Evolutionary conservation across 2,113 vertebrate genomes (phyloP), one percentile per base, ranked within the genome.

Genomic region (Paraplagusia blochii): DNA sequence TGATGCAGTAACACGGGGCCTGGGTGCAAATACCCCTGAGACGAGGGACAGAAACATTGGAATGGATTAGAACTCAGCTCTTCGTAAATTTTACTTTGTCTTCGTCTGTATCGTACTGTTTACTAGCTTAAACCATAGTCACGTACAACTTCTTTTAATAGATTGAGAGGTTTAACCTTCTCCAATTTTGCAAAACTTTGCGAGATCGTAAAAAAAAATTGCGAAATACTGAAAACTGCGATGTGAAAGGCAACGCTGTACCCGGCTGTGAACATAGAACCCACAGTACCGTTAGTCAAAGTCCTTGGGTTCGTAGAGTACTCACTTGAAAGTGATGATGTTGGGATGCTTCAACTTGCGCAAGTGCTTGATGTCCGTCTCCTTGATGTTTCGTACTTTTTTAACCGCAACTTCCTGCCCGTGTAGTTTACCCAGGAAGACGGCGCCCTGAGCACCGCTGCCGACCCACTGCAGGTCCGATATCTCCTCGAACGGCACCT

Each of bases 241-340:
- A n/a, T n/a, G n/a, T n/a, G n/a, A n/a, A n/a, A n/a, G n/a, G n/a
- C n/a, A n/a, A n/a, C n/a, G n/a, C n/a, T n/a, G n/a, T n/a, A n/a
- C n/a, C n/a, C n/a, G n/a, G n/a, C n/a, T n/a, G n/a, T n/a, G n/a
- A n/a, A n/a, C n/a, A n/a, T n/a, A n/a, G n/a, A n/a, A n/a, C n/a
- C n/a, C n/a, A n/a, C n/a, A n/a, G n/a, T n/a, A n/a, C n/a, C n/a
- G n/a, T n/a, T n/a, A n/a, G n/a, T n/a, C n/a, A n/a, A n/a, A n/a
- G n/a, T n/a, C n/a, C n/a, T n/a, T n/a, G n/a, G n/a, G n/a, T n/a
- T n/a, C n/a, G n/a, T n/a, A n/a, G n/a, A n/a, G n/a, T 0, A 63
- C 95, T 95, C 58, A 98, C 96, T 94, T 98, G 91, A 98, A 98
- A 40, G 95, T 97, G 87, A 98, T 98, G 89, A 98, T 98, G 90